phyloP scores from a whole-genome alignment of 2,113 vertebrate genomes.

The Natator depressus region DNA sequence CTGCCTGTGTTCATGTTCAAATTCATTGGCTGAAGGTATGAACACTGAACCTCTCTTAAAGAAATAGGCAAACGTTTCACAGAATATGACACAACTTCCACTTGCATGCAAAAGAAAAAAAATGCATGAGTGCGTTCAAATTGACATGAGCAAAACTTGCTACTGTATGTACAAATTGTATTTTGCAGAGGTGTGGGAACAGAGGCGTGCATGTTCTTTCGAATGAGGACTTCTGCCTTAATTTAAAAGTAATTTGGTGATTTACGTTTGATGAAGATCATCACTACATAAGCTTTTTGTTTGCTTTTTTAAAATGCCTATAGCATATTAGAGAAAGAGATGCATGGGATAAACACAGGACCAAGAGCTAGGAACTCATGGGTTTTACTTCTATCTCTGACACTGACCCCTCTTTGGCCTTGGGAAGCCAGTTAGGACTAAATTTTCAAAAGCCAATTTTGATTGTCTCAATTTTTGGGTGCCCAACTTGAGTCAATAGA shows the following conservation, averaged over 20 bases:
- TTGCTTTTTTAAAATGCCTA: not conserved
- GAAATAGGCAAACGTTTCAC: slow-evolving; percentile 64
- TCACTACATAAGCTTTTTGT: not conserved
- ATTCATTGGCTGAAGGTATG: slow-evolving; percentile 53
- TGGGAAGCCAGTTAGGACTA: rapidly evolving
- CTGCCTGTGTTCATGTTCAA: slow-evolving; percentile 53
- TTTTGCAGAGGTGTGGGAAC: slow-evolving; percentile 40
- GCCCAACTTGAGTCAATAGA: not conserved
- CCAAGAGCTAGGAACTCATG: not conserved
- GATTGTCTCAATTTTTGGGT: not conserved
- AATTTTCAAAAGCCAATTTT: not conserved
- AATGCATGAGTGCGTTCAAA: slow-evolving; percentile 70
- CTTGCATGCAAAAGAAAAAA: slow-evolving; percentile 70
- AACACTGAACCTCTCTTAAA: slow-evolving; percentile 62
- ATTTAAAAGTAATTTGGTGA: not conserved
- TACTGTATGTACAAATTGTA: slow-evolving; percentile 44
- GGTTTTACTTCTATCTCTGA: not conserved
- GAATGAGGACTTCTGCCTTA: slow-evolving; percentile 31
- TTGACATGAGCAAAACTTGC: slow-evolving; percentile 69
- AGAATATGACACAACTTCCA: slow-evolving; percentile 66
- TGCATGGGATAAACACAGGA: not conserved
- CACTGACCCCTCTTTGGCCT: not conserved
- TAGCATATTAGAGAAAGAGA: not conserved
- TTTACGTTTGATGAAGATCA: not conserved
- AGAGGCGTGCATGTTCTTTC: slow-evolving; percentile 39